Percentiles rank a stretch among this genome's conserved stretches.
Conservation (phyloP, 2,888 invertebrate genomes). For the Netelia melanura region DNA sequence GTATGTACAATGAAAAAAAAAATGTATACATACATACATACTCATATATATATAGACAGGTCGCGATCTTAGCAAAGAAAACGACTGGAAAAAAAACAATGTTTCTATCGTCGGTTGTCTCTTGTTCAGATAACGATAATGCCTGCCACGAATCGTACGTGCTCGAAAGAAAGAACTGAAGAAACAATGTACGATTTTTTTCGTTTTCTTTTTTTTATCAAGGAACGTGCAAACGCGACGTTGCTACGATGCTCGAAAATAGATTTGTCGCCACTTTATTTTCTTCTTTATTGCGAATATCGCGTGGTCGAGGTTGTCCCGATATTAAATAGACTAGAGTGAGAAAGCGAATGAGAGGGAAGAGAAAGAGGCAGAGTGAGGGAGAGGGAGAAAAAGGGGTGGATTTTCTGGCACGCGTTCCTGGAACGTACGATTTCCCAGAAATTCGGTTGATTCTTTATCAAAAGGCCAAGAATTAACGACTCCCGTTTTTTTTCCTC, state of each 20-base stretch:
- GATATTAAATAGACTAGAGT: constrained; percentile 15
- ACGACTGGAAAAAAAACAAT: constrained; percentile 22
- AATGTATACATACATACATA: not conserved
- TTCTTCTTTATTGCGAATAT: constrained; percentile 34
- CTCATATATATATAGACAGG: not conserved
- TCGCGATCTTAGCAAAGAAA: not conserved
- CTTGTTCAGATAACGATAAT: constrained; percentile 58
- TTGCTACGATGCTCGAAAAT: constrained; percentile 23
- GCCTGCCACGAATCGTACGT: constrained; percentile 37
- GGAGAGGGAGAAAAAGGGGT: not conserved
- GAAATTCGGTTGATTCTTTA: constrained; percentile 22
- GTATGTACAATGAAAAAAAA: not conserved
- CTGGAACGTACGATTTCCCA: constrained; percentile 17
- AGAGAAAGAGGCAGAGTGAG: not conserved
- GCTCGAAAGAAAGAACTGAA: constrained; percentile 20
- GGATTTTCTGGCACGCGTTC: constrained; percentile 5
- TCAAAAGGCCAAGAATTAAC: constrained; percentile 34
- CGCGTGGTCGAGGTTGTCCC: constrained; percentile 31
- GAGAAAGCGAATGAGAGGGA: not conserved
- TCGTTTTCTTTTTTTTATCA: constrained; percentile 3
- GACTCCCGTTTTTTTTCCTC: constrained; percentile 14
- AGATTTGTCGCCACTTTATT: constrained; percentile 44
- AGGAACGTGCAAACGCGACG: not conserved
- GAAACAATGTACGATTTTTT: not conserved
- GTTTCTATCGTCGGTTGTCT: constrained; percentile 44